Percentiles rank a stretch among this genome's conserved stretches.
Evolutionary conservation across 2,888 invertebrate species (phyloP).

Genomic region (Netelia melanura): DNA sequence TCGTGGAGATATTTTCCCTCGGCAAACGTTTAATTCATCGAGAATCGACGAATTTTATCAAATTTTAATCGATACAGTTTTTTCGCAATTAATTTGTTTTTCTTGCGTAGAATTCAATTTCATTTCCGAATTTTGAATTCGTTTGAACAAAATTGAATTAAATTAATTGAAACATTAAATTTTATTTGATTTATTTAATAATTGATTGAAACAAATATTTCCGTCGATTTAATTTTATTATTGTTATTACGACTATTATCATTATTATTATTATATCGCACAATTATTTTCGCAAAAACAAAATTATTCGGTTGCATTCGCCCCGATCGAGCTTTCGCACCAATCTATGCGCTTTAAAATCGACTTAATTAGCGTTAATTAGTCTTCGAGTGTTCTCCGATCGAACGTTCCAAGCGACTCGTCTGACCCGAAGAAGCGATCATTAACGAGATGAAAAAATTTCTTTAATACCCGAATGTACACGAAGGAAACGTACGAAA

Average conservation of each 20-base stretch:
- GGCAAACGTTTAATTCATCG: not conserved
- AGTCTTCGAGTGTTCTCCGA: not conserved
- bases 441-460: slow-evolving; percentile 25
- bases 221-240: not conserved
- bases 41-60: too few relatives aligned
- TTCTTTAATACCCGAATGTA: slow-evolving; percentile 6
- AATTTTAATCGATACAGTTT: too few relatives aligned
- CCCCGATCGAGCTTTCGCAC: not conserved
- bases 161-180: not conserved
- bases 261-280: not conserved
- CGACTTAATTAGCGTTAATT: slow-evolving; percentile 37
- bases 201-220: not conserved
- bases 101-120: too few relatives aligned
- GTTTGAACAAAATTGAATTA: not conserved
- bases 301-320: not conserved
- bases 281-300: not conserved
- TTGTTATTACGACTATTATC: not conserved
- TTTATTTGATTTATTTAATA: not conserved
- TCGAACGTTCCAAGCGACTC: not conserved
- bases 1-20: not conserved
- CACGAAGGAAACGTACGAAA: too few relatives aligned
- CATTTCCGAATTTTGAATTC: too few relatives aligned
- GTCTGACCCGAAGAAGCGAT: slow-evolving; percentile 17
- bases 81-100: too few relatives aligned
- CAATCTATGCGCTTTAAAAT: not conserved